Base-by-base conservation (phyloP, 2,888 invertebrate species). In the Cremastinae sp. region DNA sequence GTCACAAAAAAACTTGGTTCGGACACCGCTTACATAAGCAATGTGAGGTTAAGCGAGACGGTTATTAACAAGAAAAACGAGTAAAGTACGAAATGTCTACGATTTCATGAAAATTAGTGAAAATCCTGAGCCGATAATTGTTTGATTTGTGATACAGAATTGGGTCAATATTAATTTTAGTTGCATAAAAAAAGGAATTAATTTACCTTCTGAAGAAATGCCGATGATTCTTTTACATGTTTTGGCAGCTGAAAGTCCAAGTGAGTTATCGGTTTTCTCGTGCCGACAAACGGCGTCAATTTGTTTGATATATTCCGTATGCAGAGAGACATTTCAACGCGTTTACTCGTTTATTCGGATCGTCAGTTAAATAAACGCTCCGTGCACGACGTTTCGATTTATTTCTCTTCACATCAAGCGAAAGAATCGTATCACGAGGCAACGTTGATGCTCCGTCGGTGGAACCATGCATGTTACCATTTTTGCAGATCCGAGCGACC, bases 231-330 rank as follows among this genome's bases (percentile, higher is more conserved):
- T 64, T 83, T 84, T n/a, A 83, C 72, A 71, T 85, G 82, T 81
- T 84, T 85, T 75, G 84, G 90, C 81, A 92, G 89, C 88, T 91
- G 92, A 87, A 91, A 90, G 83, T 91, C 88, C 80, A 92, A 87
- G 81, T 91, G 92, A 85, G 90, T 91, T 73, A 91, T 87, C 87
- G 91, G 91, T 85, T 88, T 92, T 89, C 92, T 91, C 22, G 92
- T 91, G 66, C 91, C 90, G 85, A 92, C 91, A 74, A 92, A 91
- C 45, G 92, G 91, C 79, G 91, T 87, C 81, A 92, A 89, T 90
- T 92, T 92, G 82, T 90, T 91, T n/a, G 92, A 91, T 78, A 92
- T 86, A 47, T 91, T 90, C 80, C 93, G 91, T 83, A 93, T 89
- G 83, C 92, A 92, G 84, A 91, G 91, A 83, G 93, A 92, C 93